Percentiles rank a stretch among this genome's conserved stretches.
Conservation (phyloP, 2,888 invertebrate species). For the Chrysotoxum bicinctum region DNA sequence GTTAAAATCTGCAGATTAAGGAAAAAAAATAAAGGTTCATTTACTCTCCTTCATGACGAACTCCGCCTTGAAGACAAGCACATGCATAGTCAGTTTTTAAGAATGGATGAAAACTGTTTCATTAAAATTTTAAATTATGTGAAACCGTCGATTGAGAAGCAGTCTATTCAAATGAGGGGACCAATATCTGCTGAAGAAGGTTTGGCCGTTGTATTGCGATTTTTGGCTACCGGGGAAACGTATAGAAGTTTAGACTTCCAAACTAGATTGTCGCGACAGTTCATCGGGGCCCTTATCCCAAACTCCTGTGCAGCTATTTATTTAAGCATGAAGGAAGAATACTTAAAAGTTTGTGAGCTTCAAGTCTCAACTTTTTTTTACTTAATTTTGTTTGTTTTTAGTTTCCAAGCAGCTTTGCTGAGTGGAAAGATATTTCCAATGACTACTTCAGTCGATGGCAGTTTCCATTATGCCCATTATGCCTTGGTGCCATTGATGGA, state of each 20-base stretch:
- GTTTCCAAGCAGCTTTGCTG: no score
- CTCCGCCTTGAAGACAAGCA: not conserved
- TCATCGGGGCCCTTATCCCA: not conserved
- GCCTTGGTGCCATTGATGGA: slow-evolving; percentile 60
- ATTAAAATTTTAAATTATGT: not conserved
- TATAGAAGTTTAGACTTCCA: no score
- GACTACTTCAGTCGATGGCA: slow-evolving; percentile 13
- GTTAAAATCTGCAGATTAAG: not conserved
- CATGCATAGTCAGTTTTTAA: not conserved
- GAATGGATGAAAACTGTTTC: slow-evolving; percentile 5
- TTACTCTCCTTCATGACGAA: not conserved
- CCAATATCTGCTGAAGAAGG: not conserved
- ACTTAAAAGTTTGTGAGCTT: no score
- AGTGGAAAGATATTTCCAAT: not conserved
- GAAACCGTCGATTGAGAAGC: not conserved
- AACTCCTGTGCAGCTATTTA: not conserved
- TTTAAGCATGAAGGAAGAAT: no score
- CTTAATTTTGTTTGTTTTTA: no score
- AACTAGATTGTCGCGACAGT: not conserved
- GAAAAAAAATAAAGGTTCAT: no score
- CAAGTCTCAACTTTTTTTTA: no score
- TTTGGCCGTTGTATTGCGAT: not conserved
- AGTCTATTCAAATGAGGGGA: not conserved
- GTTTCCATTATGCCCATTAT: slow-evolving; percentile 58
- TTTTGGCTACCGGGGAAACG: slow-evolving; percentile 8